Percentiles rank a stretch among this genome's conserved stretches.
phyloP scores from a whole-genome alignment of 2,113 vertebrate species.

The Zosterops pallidus region DNA sequence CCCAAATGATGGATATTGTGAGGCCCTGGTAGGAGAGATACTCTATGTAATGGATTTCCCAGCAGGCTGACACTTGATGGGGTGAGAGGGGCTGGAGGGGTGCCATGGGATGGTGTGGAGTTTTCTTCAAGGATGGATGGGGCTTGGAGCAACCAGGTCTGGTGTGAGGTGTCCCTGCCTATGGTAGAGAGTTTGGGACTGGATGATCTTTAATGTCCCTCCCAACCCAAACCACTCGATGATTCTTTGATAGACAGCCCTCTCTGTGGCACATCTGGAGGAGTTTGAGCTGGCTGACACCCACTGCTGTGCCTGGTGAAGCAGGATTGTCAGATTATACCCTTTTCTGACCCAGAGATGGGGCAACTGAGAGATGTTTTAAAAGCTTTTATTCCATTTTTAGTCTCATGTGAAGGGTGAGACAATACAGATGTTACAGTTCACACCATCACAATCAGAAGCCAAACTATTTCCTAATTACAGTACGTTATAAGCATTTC shows the following conservation, averaged over 20 bases:
- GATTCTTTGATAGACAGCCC: neutral
- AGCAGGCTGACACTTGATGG: rapidly evolving
- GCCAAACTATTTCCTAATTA: too few species aligned
- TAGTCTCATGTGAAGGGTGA: too few species aligned
- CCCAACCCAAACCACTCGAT: neutral
- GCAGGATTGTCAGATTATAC: neutral
- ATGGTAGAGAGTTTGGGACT: neutral
- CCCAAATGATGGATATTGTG: neutral
- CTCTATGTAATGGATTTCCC: neutral
- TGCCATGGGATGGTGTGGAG: too few species aligned
- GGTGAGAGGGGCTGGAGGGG: neutral
- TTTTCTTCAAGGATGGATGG: neutral
- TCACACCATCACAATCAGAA: too few species aligned
- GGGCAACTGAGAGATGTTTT: too few species aligned
- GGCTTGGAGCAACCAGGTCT: neutral
- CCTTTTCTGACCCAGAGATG: too few species aligned
- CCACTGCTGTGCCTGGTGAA: neutral
- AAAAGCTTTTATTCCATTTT: too few species aligned
- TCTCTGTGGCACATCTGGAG: neutral
- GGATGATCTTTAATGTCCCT: neutral
- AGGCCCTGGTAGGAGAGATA: neutral
- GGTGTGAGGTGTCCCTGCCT: neutral
- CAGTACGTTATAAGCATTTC: too few species aligned
- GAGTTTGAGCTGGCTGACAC: neutral
- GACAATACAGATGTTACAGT: too few species aligned